Percentiles rank a stretch among this genome's conserved stretches.
Conservation (phyloP, 2,113 vertebrate genomes). For the Corydoras maculifer region DNA sequence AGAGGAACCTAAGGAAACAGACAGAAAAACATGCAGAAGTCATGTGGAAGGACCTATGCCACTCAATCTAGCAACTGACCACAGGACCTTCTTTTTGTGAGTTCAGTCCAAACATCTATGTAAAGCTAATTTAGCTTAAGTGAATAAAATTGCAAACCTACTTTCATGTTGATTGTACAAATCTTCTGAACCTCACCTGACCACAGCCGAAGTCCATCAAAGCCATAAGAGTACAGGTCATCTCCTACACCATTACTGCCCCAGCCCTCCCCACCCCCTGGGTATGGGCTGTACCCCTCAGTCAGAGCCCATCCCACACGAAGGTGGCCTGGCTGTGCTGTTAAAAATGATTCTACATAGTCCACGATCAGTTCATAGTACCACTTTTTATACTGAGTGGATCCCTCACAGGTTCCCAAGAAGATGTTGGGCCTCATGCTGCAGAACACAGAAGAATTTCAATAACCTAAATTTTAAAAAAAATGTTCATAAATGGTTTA, state of each 20-base stretch:
- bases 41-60: no score
- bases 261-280: slow-evolving; percentile 88
- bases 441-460: slow-evolving; percentile 32
- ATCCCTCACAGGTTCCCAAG: slow-evolving; percentile 81
- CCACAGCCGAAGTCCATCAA: slow-evolving; percentile 85
- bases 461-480: no score
- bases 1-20: no score
- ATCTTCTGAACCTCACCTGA: slow-evolving; percentile 64
- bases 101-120: no score
- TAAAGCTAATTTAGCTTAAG: no score
- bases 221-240: slow-evolving; percentile 85
- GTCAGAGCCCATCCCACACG: slow-evolving; percentile 87
- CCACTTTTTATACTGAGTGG: slow-evolving; percentile 87
- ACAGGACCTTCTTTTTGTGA: no score
- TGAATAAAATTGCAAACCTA: no score
- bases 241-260: slow-evolving; percentile 85
- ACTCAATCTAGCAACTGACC: no score
- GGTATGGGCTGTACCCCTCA: slow-evolving; percentile 86
- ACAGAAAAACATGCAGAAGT: no score
- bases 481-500: background rate
- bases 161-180: no score
- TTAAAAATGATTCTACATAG: slow-evolving; percentile 75
- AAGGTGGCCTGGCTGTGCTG: slow-evolving; percentile 75
- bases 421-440: slow-evolving; percentile 92
- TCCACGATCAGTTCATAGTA: slow-evolving; percentile 90